Base-by-base conservation (phyloP, 2,797 vertebrate genomes). In the Rhincodon typus region DNA sequence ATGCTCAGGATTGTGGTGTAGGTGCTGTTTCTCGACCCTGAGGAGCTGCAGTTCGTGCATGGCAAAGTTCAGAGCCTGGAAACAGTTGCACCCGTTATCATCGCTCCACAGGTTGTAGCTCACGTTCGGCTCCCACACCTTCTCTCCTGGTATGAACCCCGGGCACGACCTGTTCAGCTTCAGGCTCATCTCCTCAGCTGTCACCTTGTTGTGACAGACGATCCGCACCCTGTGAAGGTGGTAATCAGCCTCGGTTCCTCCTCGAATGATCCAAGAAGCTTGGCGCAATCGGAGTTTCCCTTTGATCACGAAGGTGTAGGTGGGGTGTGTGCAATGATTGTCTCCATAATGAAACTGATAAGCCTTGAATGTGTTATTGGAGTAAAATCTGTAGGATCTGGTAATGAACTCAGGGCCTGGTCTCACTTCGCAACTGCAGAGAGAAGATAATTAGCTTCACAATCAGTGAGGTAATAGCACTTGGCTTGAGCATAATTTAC, bases 31-130 rank as follows among this genome's bases (percentile, higher is more conserved):
- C 97, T 99, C 99, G 90, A 99, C 98, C 0, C 99, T 97, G 96
- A 99, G 98, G 96, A 99, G 98, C 97, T 99, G 99, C 96, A 99
- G 98, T 96, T 99, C 99, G 0, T 99, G 99, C 98, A 99, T 99
- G 97, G 98, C 98, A 74, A 99, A 99, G 97, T 98, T 99, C 95
- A 99, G 97, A 46, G 98, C 98, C 95, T 97, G 97, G 95, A 98
- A 98, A 97, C 98, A 99, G 97, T 99, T 98, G 0, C 97, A 98
- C 96, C 98, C 97, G 0, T 97, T 98, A 70, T 98, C 98, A 96
- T 99, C 98, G n/a, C 97, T 98, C 98, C 98, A 98, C 96, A 99
- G 97, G 96, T 99, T 98, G 0, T 99, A 98, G 96, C 97, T 97
- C 84, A 97, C 95, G 0, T 98, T 97, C 79, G 97, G 98, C 95